phyloP scores from a whole-genome alignment of 1,140 invertebrate species.

The Drosophila mojavensis region DNA sequence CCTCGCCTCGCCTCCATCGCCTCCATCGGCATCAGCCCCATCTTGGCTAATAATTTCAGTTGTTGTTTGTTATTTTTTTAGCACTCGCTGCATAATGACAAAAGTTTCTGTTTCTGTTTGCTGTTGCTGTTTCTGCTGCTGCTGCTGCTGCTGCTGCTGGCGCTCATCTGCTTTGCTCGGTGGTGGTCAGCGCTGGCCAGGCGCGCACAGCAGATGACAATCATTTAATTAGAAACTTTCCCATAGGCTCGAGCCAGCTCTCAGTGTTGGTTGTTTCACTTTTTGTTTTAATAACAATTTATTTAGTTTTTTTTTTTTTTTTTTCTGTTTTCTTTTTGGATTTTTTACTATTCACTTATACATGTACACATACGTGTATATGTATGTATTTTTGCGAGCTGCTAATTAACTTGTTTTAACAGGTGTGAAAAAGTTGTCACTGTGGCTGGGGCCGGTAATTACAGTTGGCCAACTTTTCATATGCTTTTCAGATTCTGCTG shows the following conservation, averaged over 20 bases:
- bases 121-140: constrained; percentile 18
- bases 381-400: constrained; percentile 78
- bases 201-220: constrained; percentile 78
- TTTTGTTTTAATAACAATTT: constrained; percentile 45
- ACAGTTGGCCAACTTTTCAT: constrained; percentile 82
- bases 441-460: constrained; percentile 59
- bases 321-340: constrained; percentile 27
- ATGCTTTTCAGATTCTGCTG: constrained; percentile 38
- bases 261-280: constrained; percentile 37
- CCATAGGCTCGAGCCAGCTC: constrained; percentile 74
- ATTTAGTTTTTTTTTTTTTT: constrained; percentile 35
- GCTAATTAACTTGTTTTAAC: constrained; percentile 83
- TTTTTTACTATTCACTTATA: constrained; percentile 37
- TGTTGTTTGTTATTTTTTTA: constrained; percentile 59
- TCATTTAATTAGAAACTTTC: constrained; percentile 84
- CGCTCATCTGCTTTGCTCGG: constrained; percentile 39
- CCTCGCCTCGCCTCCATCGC: constrained; percentile 28
- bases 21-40: constrained; percentile 56
- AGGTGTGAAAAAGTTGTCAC: constrained; percentile 81
- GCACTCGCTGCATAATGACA: constrained; percentile 74
- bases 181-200: constrained; percentile 54
- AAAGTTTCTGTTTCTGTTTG: constrained; percentile 65
- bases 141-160: constrained; percentile 19
- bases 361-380: constrained; percentile 35
- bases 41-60: constrained; percentile 77